Conservation (phyloP, 2,888 invertebrate genomes). For the Rhabditoides inermis region DNA sequence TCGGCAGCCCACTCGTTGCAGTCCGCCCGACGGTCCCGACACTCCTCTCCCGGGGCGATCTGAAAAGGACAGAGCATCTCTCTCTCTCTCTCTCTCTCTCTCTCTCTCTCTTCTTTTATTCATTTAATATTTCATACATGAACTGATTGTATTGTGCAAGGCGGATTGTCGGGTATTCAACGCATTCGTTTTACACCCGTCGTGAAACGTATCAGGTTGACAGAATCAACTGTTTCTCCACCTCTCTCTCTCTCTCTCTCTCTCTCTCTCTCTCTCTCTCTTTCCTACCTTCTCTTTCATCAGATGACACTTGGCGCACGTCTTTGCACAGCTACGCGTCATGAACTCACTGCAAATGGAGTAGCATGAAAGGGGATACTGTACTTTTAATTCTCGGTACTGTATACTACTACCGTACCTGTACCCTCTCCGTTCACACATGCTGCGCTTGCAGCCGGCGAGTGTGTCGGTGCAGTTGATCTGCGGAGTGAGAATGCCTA, state of each 20-base stretch:
- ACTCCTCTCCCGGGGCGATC: constrained; percentile 23
- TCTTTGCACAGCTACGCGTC: constrained; percentile 36
- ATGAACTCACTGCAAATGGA: constrained; percentile 23
- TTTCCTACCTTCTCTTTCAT: no score
- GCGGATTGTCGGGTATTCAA: no score
- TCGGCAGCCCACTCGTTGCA: constrained; percentile 40
- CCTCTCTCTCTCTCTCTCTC: no score
- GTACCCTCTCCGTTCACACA: constrained; percentile 34
- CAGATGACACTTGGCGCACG: constrained; percentile 36
- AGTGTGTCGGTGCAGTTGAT: constrained; percentile 35
- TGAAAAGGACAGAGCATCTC: constrained; percentile 9
- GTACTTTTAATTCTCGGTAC: background rate
- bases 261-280: no score
- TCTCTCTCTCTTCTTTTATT: no score
- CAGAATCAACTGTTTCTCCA: no score
- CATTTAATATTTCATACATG: no score
- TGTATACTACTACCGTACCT: no score
- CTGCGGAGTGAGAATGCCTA: constrained; percentile 35
- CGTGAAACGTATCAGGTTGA: no score
- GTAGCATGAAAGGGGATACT: background rate
- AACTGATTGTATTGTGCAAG: no score
- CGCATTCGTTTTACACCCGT: no score
- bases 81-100: no score
- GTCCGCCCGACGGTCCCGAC: constrained; percentile 34
- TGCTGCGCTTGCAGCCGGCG: constrained; percentile 24